Conservation (phyloP, 2,797 vertebrate species). For the Peromyscus melanophrys region DNA sequence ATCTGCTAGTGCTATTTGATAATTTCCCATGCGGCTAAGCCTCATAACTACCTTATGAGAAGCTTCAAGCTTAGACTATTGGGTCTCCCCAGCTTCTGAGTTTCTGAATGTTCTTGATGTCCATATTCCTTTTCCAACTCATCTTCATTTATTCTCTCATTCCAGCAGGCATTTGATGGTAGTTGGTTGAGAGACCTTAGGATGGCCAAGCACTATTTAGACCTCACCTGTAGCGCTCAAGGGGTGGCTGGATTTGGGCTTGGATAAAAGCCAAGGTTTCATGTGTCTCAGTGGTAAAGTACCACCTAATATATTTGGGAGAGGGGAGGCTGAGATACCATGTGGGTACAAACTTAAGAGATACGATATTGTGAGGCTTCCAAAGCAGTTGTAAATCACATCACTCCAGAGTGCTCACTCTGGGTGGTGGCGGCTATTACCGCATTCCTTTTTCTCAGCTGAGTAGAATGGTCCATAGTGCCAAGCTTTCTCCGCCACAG, state of each 20-base stretch:
- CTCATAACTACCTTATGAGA: background rate
- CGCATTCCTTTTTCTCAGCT: conserved; percentile 55
- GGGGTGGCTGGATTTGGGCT: conserved; percentile 52
- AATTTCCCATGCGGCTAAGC: background rate
- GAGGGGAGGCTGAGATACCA: conserved; percentile 46
- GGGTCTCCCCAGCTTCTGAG: background rate
- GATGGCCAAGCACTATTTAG: conserved; percentile 65
- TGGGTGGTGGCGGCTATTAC: background rate
- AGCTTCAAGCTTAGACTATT: conserved; percentile 1
- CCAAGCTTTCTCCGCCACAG: background rate
- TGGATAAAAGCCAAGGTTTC: conserved; percentile 67
- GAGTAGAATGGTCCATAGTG: background rate
- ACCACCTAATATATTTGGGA: conserved; percentile 37
- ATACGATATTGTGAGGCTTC: conserved; percentile 19
- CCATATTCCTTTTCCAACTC: background rate
- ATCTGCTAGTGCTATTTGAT: background rate
- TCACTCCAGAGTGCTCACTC: background rate
- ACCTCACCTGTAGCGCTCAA: conserved; percentile 57
- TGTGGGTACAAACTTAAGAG: conserved; percentile 52
- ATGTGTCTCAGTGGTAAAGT: conserved; percentile 58
- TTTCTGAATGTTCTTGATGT: background rate
- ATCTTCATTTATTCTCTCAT: background rate
- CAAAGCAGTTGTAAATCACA: conserved; percentile 66
- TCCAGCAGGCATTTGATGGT: conserved; percentile 42
- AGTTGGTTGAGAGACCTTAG: conserved; percentile 57